Percentiles rank a stretch among this genome's conserved stretches.
Evolutionary conservation across 1,140 invertebrate species (phyloP).

Genomic region (Drosophila tropicalis): DNA sequence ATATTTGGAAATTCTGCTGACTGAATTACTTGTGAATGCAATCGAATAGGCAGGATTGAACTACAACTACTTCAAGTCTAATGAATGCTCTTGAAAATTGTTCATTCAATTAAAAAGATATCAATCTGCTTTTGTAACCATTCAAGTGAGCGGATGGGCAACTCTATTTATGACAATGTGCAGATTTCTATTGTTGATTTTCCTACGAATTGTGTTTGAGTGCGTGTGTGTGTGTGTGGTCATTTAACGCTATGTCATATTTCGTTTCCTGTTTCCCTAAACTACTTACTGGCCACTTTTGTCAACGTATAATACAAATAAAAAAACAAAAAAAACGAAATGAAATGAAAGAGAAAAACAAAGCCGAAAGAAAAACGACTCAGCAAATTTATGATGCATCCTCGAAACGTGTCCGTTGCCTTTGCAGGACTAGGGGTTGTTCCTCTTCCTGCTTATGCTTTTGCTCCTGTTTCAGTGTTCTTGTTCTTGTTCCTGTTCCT

Average conservation of each 20-base stretch:
- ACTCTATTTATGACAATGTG: slow-evolving; percentile 4
- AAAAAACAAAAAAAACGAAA: slow-evolving; percentile 32
- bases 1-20: not conserved
- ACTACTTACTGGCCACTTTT: slow-evolving; percentile 57
- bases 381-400: slow-evolving; percentile 54
- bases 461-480: slow-evolving; percentile 10
- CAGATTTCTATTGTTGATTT: slow-evolving; percentile 13
- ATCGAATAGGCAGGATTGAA: not conserved
- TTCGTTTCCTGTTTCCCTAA: slow-evolving; percentile 47
- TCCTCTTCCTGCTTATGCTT: slow-evolving; percentile 18
- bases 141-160: slow-evolving; percentile 14
- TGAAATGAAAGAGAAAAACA: slow-evolving; percentile 27
- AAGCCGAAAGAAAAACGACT: slow-evolving; percentile 51
- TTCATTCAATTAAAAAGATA: slow-evolving; percentile 24
- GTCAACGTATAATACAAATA: slow-evolving; percentile 48
- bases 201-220: not conserved
- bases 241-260: slow-evolving; percentile 59
- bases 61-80: not conserved
- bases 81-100: slow-evolving; percentile 15
- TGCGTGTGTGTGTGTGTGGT: slow-evolving; percentile 35
- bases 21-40: not conserved
- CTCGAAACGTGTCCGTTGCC: slow-evolving; percentile 44
- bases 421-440: slow-evolving; percentile 34
- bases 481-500: slow-evolving; percentile 3
- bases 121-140: slow-evolving; percentile 25